Evolutionary conservation across 2,797 vertebrate genomes (phyloP).

Genomic region (Brachyrhaphis roseni): DNA sequence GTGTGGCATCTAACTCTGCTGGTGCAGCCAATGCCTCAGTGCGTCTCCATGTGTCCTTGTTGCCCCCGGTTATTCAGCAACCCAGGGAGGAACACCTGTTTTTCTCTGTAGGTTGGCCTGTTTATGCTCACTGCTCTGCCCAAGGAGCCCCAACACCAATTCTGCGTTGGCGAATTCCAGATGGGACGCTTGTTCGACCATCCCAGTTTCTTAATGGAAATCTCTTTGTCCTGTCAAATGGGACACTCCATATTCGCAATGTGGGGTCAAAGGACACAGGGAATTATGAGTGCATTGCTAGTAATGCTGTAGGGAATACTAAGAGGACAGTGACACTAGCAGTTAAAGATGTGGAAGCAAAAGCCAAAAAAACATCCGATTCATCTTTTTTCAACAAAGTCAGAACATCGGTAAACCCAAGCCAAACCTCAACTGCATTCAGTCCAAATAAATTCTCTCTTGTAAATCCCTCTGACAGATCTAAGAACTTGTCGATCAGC

Average conservation of each 20-base stretch:
- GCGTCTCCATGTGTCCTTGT: constrained; percentile 87
- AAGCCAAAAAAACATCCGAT: constrained; percentile 34
- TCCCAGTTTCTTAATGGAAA: constrained; percentile 92
- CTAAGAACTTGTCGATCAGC: constrained; percentile 22
- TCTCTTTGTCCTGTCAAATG: constrained; percentile 94
- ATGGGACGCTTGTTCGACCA: constrained; percentile 86
- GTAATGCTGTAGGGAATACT: constrained; percentile 86
- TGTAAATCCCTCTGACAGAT: constrained; percentile 31
- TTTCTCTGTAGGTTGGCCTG: constrained; percentile 78
- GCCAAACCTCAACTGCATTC: constrained; percentile 33
- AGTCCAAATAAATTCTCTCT: constrained; percentile 27
- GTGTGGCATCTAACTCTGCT: constrained; percentile 90
- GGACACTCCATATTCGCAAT: constrained; percentile 89
- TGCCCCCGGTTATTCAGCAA: constrained; percentile 90
- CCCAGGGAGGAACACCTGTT: constrained; percentile 83
- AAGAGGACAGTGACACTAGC: constrained; percentile 83
- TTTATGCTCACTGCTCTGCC: constrained; percentile 89
- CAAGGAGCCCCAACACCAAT: constrained; percentile 85
- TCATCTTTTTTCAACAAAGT: constrained; percentile 44
- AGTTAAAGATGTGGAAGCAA: constrained; percentile 59
- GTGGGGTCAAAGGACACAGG: constrained; percentile 84
- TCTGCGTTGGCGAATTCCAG: constrained; percentile 88
- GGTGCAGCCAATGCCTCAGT: constrained; percentile 88
- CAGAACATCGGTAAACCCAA: constrained; percentile 30
- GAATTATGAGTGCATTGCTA: constrained; percentile 88